Conservation (phyloP, 2,797 vertebrate genomes). For the Leucoraja ocellata region DNA sequence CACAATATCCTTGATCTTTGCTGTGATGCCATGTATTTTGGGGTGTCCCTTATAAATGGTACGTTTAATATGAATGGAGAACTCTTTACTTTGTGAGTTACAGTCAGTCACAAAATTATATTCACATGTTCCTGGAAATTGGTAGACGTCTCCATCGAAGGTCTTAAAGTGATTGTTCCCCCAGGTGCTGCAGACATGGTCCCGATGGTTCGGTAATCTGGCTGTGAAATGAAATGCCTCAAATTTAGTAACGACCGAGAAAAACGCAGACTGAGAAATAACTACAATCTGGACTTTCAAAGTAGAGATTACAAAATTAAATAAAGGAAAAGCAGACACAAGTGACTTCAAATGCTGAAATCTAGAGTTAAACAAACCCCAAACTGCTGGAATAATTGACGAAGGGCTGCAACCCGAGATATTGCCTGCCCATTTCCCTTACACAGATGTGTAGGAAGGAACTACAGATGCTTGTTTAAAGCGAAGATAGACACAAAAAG, state of each 20-base stretch:
- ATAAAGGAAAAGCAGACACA: not conserved
- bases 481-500: no score
- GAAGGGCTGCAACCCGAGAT: no score
- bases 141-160: constrained; percentile 80
- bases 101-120: constrained; percentile 88
- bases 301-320: not conserved
- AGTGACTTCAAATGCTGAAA: no score
- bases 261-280: not conserved
- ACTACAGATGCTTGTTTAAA: no score
- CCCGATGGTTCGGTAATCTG: constrained; percentile 63
- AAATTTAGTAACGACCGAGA: not conserved
- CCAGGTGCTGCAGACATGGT: constrained; percentile 90
- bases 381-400: no score
- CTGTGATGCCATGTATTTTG: constrained; percentile 61
- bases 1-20: constrained; percentile 66
- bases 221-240: constrained; percentile 47
- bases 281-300: not conserved
- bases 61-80: constrained; percentile 77
- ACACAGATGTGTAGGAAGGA: no score
- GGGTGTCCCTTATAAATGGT: constrained; percentile 47
- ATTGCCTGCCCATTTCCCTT: no score
- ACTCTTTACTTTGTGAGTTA: constrained; percentile 64
- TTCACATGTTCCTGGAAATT: constrained; percentile 76
- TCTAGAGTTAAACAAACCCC: no score
- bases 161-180: constrained; percentile 86